Evolutionary conservation across 1,140 invertebrate species (phyloP).

Genomic region (Periplaneta americana): DNA sequence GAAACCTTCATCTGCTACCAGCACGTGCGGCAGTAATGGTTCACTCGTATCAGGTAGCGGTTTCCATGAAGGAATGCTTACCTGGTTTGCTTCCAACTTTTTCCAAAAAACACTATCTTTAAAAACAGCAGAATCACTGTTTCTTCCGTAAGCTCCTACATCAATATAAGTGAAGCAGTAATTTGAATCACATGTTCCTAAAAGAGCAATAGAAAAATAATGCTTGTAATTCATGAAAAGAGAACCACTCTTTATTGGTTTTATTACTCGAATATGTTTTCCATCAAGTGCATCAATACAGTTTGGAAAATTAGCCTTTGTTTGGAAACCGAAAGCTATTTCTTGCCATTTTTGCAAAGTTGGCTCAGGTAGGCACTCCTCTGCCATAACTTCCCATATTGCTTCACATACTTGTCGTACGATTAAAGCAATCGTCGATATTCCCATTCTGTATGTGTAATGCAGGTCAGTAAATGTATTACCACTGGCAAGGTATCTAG

Average conservation of each 20-base stretch:
- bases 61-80: slow-evolving; percentile 14
- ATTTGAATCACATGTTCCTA: slow-evolving; percentile 34
- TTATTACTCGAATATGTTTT: slow-evolving; percentile 30
- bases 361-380: slow-evolving; percentile 24
- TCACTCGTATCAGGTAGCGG: slow-evolving; percentile 6
- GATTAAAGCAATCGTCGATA: slow-evolving; percentile 27
- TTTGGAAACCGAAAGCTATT: slow-evolving; percentile 28
- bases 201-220: slow-evolving; percentile 34
- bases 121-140: slow-evolving; percentile 27
- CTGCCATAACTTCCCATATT: slow-evolving; percentile 28
- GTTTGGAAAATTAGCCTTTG: slow-evolving; percentile 31
- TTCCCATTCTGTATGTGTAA: slow-evolving; percentile 30
- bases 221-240: slow-evolving; percentile 33
- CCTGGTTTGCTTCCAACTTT: not conserved
- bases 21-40: slow-evolving; percentile 3
- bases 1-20: slow-evolving; percentile 1
- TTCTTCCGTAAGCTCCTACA: slow-evolving; percentile 32
- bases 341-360: slow-evolving; percentile 26
- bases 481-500: slow-evolving; percentile 30
- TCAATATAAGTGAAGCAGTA: slow-evolving; percentile 36
- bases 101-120: slow-evolving; percentile 14
- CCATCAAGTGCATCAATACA: slow-evolving; percentile 33
- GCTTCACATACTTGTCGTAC: slow-evolving; percentile 27
- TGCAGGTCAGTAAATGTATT: slow-evolving; percentile 31
- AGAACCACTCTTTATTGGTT: slow-evolving; percentile 27